A percentile compares a stretch with the other conserved stretches of the same genome.
phyloP scores from a whole-genome alignment of 2,797 vertebrate species.

The Ibycter americanus region DNA sequence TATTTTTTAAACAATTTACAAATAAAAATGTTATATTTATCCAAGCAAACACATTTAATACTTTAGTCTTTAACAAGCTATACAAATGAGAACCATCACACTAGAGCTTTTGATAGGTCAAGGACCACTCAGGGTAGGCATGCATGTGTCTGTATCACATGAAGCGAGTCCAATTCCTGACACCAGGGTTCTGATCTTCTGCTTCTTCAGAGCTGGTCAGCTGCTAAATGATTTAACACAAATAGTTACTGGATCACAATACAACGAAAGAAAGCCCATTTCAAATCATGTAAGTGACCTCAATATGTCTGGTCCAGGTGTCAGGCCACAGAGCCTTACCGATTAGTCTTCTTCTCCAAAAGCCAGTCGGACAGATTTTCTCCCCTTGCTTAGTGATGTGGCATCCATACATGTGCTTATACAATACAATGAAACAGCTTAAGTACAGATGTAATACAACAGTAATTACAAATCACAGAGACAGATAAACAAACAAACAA shows the following conservation, averaged over 20 bases:
- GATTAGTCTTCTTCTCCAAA: conserved; percentile 75
- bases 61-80: conserved; percentile 76
- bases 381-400: conserved; percentile 72
- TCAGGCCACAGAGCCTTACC: conserved; percentile 76
- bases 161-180: conserved; percentile 73
- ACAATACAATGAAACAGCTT: conserved; percentile 63
- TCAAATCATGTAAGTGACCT: conserved; percentile 74
- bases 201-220: conserved; percentile 73
- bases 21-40: conserved; percentile 73
- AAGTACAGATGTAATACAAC: conserved; percentile 65
- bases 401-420: conserved; percentile 73
- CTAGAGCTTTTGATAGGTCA: conserved; percentile 53
- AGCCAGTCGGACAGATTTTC: conserved; percentile 71
- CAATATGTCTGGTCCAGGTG: conserved; percentile 66
- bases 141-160: conserved; percentile 73
- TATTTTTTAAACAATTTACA: conserved; percentile 79
- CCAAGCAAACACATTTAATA: conserved; percentile 73
- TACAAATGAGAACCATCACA: conserved; percentile 77
- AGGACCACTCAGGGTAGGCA: conserved; percentile 64
- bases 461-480: conserved; percentile 66
- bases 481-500: conserved; percentile 58
- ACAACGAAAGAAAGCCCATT: conserved; percentile 72
- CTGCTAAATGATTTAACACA: conserved; percentile 78
- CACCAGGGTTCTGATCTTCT: conserved; percentile 75
- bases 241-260: conserved; percentile 75